Conservation (phyloP, 2,113 vertebrate genomes). For the Etheostoma spectabile region DNA sequence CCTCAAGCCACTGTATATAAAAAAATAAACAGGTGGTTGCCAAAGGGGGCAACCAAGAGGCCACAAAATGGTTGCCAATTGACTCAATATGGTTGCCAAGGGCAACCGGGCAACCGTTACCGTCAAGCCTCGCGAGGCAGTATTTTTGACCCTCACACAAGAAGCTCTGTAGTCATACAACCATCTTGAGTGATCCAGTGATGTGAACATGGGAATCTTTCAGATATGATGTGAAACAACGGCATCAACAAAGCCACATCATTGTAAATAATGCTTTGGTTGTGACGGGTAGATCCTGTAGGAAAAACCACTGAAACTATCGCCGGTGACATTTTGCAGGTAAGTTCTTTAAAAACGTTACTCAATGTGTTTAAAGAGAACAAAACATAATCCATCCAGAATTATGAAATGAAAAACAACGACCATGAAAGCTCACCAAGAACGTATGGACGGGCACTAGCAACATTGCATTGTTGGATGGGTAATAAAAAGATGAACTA, state of each 20-base stretch:
- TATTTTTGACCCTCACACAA: conserved; percentile 2
- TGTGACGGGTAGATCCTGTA: background rate
- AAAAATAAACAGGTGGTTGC: too few species aligned
- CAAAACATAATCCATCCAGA: background rate
- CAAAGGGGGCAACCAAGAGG: too few species aligned
- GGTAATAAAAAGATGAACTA: background rate
- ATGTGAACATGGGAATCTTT: background rate
- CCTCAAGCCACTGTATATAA: too few species aligned
- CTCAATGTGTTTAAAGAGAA: background rate
- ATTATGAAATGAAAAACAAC: background rate
- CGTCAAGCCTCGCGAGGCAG: too few species aligned
- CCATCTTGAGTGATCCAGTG: background rate
- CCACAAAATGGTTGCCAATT: too few species aligned
- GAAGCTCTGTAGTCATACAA: background rate
- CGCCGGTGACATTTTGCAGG: too few species aligned
- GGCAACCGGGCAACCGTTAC: too few species aligned
- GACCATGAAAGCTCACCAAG: background rate
- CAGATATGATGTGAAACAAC: background rate
- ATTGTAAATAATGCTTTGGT: background rate
- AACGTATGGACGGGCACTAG: background rate
- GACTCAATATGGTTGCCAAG: too few species aligned
- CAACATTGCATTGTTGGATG: background rate
- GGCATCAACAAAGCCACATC: background rate
- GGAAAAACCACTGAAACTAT: background rate
- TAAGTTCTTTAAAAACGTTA: background rate